A percentile compares a stretch with the other conserved stretches of the same genome.
phyloP scores from a whole-genome alignment of 35 echinoderm and acorn worm species.

The Lytechinus pictus region DNA sequence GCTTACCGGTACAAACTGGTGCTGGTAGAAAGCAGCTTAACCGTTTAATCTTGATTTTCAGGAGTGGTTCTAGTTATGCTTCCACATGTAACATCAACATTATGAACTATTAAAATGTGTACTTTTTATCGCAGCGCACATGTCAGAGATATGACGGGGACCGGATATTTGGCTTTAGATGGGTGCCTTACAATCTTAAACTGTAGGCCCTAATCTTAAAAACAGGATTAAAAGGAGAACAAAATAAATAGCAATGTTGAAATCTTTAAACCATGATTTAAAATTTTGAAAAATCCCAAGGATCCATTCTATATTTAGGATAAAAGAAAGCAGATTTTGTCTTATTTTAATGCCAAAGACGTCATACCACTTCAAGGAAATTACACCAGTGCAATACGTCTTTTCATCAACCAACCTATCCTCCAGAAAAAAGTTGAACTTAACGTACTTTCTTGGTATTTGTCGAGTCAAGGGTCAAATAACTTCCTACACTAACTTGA shows the following conservation, averaged over 20 bases:
- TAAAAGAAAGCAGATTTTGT: neutral
- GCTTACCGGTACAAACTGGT: neutral
- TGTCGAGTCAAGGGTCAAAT: neutral
- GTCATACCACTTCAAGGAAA: neutral
- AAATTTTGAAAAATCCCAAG: neutral
- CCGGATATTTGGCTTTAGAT: neutral
- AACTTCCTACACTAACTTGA: neutral
- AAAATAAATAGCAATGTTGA: neutral
- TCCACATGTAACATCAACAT: neutral
- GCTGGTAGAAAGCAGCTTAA: neutral
- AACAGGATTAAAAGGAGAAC: neutral
- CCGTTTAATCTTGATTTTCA: neutral
- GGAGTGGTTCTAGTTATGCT: neutral
- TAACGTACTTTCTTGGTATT: neutral
- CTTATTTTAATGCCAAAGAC: constrained; percentile 1
- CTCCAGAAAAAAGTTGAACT: neutral
- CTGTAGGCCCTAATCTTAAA: neutral
- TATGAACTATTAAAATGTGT: neutral
- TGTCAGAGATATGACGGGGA: neutral
- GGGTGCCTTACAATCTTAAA: neutral
- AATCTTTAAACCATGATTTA: too few relatives aligned
- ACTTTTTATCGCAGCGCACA: neutral
- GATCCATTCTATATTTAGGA: neutral
- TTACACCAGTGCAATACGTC: neutral
- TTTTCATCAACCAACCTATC: neutral